A percentile compares a stretch with the other conserved stretches of the same genome.
These are phyloP conservation scores for Nycteola revayana DNA, from an alignment of 2,888 invertebrate genomes.

Conservation along the genomic window DNA sequence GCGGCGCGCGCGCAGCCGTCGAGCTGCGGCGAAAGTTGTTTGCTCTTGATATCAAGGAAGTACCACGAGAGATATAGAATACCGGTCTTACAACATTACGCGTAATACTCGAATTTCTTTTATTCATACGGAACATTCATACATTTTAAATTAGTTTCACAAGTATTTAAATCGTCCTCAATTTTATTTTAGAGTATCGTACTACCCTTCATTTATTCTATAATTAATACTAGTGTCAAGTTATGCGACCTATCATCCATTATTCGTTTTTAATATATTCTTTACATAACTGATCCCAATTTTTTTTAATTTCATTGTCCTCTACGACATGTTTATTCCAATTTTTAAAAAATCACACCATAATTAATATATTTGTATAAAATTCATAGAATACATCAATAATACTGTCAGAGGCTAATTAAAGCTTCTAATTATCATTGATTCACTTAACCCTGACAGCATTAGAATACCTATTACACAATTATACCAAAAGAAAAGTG, in stretches of 20 bases:
- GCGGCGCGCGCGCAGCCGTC: conserved; percentile 36
- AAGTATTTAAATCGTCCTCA: too few relatives aligned
- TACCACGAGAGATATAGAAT: conserved; percentile 45
- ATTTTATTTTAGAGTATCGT: too few relatives aligned
- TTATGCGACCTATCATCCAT: too few relatives aligned
- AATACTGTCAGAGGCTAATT: conserved; percentile 34
- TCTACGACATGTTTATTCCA: too few relatives aligned
- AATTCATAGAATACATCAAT: conserved; percentile 24
- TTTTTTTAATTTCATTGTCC: too few relatives aligned
- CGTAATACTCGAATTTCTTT: conserved; percentile 25
- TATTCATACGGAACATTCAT: conserved; percentile 19
- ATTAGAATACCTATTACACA: conserved; percentile 16
- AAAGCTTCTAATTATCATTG: conserved; percentile 31
- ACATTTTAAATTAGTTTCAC: too few relatives aligned
- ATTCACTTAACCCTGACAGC: conserved; percentile 22
- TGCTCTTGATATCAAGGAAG: conserved; percentile 71
- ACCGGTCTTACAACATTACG: conserved; percentile 44
- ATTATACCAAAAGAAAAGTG: conserved; percentile 2
- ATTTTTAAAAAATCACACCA: too few relatives aligned
- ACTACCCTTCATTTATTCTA: too few relatives aligned
- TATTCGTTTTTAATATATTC: too few relatives aligned
- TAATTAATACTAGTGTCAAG: too few relatives aligned
- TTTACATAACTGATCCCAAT: too few relatives aligned
- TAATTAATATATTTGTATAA: too few relatives aligned
- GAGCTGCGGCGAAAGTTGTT: conserved; percentile 74